These are phyloP conservation scores for Cichladusa arquata DNA, from an alignment of 2,113 vertebrate genomes.

Conservation along the genomic window DNA sequence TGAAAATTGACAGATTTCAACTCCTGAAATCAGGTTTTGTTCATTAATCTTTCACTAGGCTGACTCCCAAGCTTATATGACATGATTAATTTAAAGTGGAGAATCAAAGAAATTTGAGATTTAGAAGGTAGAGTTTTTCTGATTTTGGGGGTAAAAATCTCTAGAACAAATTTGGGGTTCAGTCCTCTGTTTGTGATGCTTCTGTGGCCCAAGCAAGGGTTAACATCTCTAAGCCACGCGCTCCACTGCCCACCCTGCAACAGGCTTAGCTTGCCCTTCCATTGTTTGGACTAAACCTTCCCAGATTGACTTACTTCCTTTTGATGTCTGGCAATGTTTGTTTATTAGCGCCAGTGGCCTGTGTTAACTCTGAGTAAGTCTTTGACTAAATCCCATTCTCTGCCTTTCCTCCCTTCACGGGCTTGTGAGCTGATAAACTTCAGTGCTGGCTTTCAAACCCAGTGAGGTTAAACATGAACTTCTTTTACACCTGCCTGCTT, in stretches of 20 bases:
- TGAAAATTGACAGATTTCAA: not conserved
- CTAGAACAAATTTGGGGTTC: not conserved
- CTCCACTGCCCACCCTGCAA: conserved; percentile 38
- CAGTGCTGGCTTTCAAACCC: conserved; percentile 47
- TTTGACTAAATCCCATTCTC: conserved; percentile 67
- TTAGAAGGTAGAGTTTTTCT: not conserved
- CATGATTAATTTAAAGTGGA: not conserved
- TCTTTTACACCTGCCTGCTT: conserved; percentile 63
- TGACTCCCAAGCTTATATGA: not conserved
- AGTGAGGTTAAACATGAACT: conserved; percentile 69
- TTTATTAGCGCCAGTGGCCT: conserved; percentile 75
- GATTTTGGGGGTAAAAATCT: not conserved
- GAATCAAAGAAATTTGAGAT: not conserved
- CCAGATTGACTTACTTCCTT: conserved; percentile 73
- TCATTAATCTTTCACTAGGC: not conserved
- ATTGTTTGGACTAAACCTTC: conserved; percentile 73
- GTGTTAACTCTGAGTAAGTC: conserved; percentile 66
- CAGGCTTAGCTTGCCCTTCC: conserved; percentile 60
- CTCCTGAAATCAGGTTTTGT: not conserved
- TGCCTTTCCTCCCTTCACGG: conserved; percentile 65
- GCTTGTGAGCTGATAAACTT: conserved; percentile 68
- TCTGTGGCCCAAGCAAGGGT: conserved; percentile 50
- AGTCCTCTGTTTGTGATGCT: not conserved
- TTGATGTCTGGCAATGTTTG: conserved; percentile 77
- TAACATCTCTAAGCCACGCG: conserved; percentile 58